Conservation (phyloP, 2,797 vertebrate genomes). For the Menidia menidia region DNA sequence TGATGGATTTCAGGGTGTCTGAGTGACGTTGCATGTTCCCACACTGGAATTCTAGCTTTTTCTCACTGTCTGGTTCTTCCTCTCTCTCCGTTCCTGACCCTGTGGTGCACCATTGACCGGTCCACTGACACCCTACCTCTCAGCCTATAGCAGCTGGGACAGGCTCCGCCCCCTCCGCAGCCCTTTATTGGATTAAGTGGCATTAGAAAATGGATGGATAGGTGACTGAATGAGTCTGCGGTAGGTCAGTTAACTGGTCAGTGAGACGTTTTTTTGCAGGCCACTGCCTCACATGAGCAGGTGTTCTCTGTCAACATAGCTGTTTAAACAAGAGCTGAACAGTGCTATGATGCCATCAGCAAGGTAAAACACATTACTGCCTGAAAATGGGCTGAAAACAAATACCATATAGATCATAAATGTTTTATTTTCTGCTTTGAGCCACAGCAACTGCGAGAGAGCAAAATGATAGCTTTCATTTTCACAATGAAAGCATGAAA, state of each 20-base stretch:
- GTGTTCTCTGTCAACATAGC: conserved; percentile 23
- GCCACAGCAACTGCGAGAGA: neutral
- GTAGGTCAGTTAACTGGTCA: neutral
- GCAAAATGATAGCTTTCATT: neutral
- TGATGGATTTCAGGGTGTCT: too few species aligned
- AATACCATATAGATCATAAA: conserved; percentile 6
- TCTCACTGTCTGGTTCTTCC: too few species aligned
- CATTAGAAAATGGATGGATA: too few species aligned
- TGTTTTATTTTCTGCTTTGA: conserved; percentile 18
- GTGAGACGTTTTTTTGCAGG: neutral
- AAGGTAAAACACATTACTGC: conserved; percentile 18
- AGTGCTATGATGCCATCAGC: conserved; percentile 17
- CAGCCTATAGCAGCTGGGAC: too few species aligned
- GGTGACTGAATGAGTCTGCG: neutral
- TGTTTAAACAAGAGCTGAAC: conserved; percentile 39
- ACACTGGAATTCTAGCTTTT: too few species aligned
- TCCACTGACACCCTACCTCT: too few species aligned
- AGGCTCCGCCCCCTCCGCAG: too few species aligned
- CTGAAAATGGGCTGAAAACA: conserved; percentile 21
- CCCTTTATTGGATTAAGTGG: too few species aligned
- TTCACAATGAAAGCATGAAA: neutral
- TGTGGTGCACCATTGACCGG: too few species aligned
- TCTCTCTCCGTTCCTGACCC: too few species aligned
- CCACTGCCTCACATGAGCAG: conserved; percentile 12
- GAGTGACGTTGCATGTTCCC: too few species aligned